Evolutionary conservation across 2,113 vertebrate species (phyloP).

Genomic region (Diphyllodes magnificus): DNA sequence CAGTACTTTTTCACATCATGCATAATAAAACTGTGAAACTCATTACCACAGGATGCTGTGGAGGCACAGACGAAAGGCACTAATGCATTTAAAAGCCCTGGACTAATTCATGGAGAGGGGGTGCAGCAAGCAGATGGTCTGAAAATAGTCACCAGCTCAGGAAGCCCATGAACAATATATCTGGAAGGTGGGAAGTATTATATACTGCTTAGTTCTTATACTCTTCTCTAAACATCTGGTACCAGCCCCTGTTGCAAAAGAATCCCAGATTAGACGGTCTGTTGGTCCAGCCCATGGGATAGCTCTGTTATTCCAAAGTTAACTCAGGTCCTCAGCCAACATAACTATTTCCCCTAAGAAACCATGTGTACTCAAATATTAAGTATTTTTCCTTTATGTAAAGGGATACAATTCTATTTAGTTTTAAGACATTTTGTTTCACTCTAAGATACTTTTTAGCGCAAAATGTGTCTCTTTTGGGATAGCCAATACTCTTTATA

Average conservation of each 20-base stretch:
- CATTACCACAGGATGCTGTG: slow-evolving; percentile 59
- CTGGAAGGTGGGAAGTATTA: neutral
- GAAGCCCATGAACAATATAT: slow-evolving; percentile 22
- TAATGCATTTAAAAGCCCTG: slow-evolving; percentile 58
- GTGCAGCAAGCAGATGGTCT: slow-evolving; percentile 38
- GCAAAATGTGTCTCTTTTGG: neutral
- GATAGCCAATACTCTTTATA: neutral
- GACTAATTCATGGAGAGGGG: slow-evolving; percentile 22
- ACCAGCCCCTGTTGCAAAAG: neutral
- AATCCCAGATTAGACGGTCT: neutral
- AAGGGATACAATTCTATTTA: neutral
- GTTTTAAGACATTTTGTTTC: neutral
- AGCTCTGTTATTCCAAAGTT: neutral
- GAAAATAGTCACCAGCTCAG: slow-evolving; percentile 45
- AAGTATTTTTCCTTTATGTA: neutral
- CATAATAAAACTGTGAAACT: slow-evolving; percentile 60
- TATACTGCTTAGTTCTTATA: neutral
- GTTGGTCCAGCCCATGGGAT: neutral
- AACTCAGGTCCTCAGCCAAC: neutral
- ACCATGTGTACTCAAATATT: neutral
- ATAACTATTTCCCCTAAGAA: neutral
- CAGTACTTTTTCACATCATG: slow-evolving; percentile 44
- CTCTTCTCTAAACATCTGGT: slow-evolving; percentile 1
- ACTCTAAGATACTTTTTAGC: neutral
- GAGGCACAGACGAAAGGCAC: neutral